Base-by-base conservation (phyloP, 2,797 vertebrate genomes). In the Pterois miles region DNA sequence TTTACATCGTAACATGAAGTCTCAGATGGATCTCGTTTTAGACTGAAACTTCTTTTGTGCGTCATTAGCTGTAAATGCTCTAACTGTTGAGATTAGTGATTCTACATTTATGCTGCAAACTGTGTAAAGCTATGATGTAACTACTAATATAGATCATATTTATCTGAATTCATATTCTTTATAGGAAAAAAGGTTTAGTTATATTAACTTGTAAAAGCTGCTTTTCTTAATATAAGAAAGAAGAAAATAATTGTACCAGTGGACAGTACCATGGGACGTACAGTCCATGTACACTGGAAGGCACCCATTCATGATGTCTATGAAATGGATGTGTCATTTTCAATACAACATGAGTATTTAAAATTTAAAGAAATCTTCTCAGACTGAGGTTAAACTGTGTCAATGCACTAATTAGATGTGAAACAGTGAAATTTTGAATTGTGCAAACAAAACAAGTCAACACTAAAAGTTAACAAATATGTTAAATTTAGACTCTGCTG, bases 171-270 rank as follows among this genome's bases (percentile, higher is more conserved):
- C 13, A 29, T 52, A 22, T 1, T 8, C 23, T 46, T 74, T 4
- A n/a, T 31, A 8, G 22, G 16, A n/a, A 7, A 66, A 74, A 36
- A 40, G 20, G 5, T 54, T 60, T 16, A 27, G 48, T 76, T 38
- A 34, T 25, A 58, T 25, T n/a, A 69, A 74, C 60, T 58, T 52
- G 34, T 53, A 64, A 65, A 77, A 80, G 13, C 46, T 20, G 2
- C 38, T 67, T 87, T 94, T 94, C 94, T 95, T 95, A 95, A 95
- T 94, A 90, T 95, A 95, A 95, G 94, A 96, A 95, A 92, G 65
- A 68, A 58, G 74, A 70, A 78, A 5, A 58, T 18, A 33, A 54
- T 52, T 80, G 73, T 69, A 88, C 72, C 75, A 6, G 48, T 20
- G 36, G 66, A 76, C 8, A 11, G 31, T 64, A 65, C 71, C 34